Evolutionary conservation across 2,888 invertebrate genomes (phyloP).

Genomic region (Tipula vernalis): DNA sequence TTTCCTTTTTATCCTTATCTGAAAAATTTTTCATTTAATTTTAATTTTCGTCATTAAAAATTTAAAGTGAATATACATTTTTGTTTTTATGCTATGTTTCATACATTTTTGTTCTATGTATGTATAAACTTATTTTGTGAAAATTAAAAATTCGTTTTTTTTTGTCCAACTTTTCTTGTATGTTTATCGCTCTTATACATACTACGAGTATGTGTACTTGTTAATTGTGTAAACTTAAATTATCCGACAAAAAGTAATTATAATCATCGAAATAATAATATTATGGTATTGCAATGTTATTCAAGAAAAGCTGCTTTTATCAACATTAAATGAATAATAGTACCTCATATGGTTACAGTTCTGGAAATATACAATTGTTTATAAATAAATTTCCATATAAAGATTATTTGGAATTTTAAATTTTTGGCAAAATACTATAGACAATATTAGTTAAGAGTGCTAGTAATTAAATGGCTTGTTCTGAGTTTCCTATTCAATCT

Average conservation of each 20-base stretch:
- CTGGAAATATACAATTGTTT: no score
- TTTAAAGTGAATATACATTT: neutral
- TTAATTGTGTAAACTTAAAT: neutral
- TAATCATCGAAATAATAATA: neutral
- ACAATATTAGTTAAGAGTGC: no score
- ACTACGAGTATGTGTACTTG: neutral
- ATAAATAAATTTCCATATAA: no score
- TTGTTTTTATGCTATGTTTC: neutral
- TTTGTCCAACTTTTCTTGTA: neutral
- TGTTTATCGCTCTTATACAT: neutral
- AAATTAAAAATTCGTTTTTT: neutral
- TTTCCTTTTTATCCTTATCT: neutral
- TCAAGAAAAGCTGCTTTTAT: neutral
- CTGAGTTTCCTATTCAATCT: no score
- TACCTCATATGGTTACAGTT: no score
- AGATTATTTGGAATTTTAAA: no score
- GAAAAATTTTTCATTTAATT: neutral
- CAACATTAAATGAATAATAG: neutral
- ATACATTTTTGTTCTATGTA: neutral
- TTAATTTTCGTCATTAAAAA: neutral
- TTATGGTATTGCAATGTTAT: neutral
- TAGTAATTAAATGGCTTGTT: no score
- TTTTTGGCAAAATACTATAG: no score
- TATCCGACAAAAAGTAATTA: neutral
- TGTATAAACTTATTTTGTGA: neutral